Percentiles rank a stretch among this genome's conserved stretches.
Conservation (phyloP, 2,113 vertebrate genomes). For the Ranitomeya variabilis region DNA sequence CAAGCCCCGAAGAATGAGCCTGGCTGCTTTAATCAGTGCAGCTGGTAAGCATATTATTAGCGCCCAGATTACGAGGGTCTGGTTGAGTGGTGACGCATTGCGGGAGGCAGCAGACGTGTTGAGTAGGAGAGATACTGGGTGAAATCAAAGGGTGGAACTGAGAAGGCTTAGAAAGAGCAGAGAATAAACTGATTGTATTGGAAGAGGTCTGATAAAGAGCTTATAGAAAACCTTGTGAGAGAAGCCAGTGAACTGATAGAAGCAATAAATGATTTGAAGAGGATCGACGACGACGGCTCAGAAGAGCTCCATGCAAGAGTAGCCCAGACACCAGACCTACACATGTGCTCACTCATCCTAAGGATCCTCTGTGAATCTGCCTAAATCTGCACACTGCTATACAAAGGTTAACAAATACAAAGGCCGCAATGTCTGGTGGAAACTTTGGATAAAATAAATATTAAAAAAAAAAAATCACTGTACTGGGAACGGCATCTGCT, state of each 20-base stretch:
- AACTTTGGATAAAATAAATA: conserved; percentile 52
- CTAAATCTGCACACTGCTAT: conserved; percentile 22
- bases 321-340: not conserved
- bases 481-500: conserved; percentile 47
- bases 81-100: conserved; percentile 49
- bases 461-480: conserved; percentile 22
- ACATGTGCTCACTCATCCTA: conserved; percentile 1
- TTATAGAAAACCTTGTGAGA: conserved; percentile 50
- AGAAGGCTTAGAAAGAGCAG: conserved; percentile 40
- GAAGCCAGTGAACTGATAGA: conserved; percentile 56
- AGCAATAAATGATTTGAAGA: conserved; percentile 53
- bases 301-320: conserved; percentile 27
- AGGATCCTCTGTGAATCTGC: conserved; percentile 20
- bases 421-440: conserved; percentile 17
- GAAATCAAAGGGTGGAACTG: conserved; percentile 52
- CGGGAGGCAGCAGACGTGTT: conserved; percentile 46
- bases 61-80: conserved; percentile 41
- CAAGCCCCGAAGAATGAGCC: conserved; percentile 21
- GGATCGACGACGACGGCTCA: conserved; percentile 35
- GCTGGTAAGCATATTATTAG: conserved; percentile 57
- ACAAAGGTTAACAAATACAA: conserved; percentile 44
- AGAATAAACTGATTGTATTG: conserved; percentile 55
- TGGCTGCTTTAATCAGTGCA: conserved; percentile 53
- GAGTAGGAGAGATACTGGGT: conserved; percentile 53
- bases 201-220: conserved; percentile 54